A percentile compares a stretch with the other conserved stretches of the same genome.
These are phyloP conservation scores for Apomyelois bistriatella DNA, from an alignment of 2,888 invertebrate species.

Conservation along the genomic window DNA sequence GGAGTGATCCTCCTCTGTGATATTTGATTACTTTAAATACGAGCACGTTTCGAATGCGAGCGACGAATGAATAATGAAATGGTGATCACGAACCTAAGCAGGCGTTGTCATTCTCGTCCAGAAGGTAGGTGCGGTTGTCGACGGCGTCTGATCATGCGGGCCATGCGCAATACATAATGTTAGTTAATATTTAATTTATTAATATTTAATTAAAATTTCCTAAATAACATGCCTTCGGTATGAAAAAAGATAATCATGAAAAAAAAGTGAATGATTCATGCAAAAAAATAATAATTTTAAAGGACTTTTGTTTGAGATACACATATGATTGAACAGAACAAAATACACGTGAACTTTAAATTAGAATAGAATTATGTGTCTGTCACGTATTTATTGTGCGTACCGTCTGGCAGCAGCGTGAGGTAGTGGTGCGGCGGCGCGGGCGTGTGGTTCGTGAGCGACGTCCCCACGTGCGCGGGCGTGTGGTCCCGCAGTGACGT, in stretches of 20 bases:
- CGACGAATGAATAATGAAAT: slow-evolving; percentile 24
- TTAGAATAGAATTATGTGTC: too few relatives aligned
- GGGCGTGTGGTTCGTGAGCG: slow-evolving; percentile 54
- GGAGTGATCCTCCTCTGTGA: slow-evolving; percentile 61
- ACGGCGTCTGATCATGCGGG: slow-evolving; percentile 82
- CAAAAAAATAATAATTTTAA: too few relatives aligned
- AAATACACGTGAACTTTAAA: too few relatives aligned
- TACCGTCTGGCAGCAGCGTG: slow-evolving; percentile 66
- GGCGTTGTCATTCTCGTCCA: slow-evolving; percentile 86
- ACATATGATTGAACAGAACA: too few relatives aligned
- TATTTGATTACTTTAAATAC: neutral
- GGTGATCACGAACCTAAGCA: slow-evolving; percentile 70
- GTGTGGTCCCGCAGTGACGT: slow-evolving; percentile 56
- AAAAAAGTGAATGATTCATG: too few relatives aligned
- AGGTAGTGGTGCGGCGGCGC: slow-evolving; percentile 54
- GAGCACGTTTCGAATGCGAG: slow-evolving; percentile 3
- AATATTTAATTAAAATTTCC: neutral
- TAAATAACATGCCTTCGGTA: slow-evolving; percentile 5
- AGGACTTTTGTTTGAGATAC: too few relatives aligned
- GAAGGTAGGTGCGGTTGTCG: slow-evolving; percentile 89
- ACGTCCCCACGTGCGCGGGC: slow-evolving; percentile 25
- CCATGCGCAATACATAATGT: slow-evolving; percentile 56
- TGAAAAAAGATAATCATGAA: too few relatives aligned
- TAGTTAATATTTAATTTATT: slow-evolving; percentile 33
- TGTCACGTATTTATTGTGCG: too few relatives aligned